Conservation (phyloP, 2,113 vertebrate genomes). For the Leptocoma aspasia region DNA sequence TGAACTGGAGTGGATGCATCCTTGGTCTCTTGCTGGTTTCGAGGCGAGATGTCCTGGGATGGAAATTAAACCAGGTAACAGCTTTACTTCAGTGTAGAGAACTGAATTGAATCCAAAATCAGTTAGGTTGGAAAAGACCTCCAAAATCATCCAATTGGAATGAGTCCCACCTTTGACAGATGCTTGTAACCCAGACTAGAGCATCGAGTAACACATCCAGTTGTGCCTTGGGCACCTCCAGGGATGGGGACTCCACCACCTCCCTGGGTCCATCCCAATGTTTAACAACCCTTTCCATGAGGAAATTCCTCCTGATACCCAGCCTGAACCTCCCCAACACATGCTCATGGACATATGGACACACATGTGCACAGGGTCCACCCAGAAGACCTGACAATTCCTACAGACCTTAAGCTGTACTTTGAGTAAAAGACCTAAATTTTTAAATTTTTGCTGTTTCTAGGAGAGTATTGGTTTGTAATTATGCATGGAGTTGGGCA, state of each 20-base stretch:
- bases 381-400: not conserved
- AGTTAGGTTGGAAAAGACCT: not conserved
- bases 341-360: rapidly evolving
- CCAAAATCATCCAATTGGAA: not conserved
- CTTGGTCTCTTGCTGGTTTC: not conserved
- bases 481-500: rapidly evolving
- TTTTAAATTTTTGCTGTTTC: rapidly evolving
- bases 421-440: not conserved
- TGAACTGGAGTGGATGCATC: not conserved
- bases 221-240: not conserved
- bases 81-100: not conserved
- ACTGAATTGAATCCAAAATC: not conserved
- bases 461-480: not conserved
- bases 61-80: not conserved
- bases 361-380: rapidly evolving
- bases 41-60: not conserved
- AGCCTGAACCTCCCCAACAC: not conserved
- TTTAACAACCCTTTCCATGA: not conserved
- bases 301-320: not conserved
- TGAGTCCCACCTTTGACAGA: not conserved
- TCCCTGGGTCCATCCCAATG: no score
- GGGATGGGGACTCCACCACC: not conserved
- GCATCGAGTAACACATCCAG: not conserved
- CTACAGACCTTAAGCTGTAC: not conserved
- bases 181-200: not conserved